phyloP scores from a whole-genome alignment of 2,113 vertebrate species.

The Platycercus adscitus region DNA sequence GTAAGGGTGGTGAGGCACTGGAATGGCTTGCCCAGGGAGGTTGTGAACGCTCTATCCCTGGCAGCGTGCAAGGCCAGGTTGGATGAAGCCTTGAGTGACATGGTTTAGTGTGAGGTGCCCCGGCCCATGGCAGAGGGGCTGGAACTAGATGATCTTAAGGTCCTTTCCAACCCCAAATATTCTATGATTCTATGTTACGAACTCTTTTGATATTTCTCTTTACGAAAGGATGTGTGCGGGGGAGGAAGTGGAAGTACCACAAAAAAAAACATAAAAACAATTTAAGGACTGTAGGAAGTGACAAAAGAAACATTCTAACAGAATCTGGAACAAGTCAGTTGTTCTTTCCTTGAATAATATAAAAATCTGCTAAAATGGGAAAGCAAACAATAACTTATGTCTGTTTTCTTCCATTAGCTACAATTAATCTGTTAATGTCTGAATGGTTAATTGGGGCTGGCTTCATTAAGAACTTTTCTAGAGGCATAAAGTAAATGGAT shows the following conservation, averaged over 20 bases:
- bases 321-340: not conserved
- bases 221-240: not conserved
- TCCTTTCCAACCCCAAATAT: too few relatives aligned
- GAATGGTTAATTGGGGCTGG: not conserved
- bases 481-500: not conserved
- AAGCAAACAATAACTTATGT: not conserved
- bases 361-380: not conserved
- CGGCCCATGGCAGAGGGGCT: too few relatives aligned
- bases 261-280: not conserved
- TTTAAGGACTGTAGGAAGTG: not conserved
- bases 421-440: not conserved
- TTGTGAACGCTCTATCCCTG: too few relatives aligned
- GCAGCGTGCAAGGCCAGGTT: too few relatives aligned
- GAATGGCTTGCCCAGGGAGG: too few relatives aligned
- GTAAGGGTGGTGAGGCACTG: too few relatives aligned
- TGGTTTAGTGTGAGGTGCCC: too few relatives aligned
- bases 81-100: too few relatives aligned
- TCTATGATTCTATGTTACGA: not conserved
- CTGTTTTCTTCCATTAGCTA: not conserved
- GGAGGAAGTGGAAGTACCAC: not conserved
- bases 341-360: not conserved
- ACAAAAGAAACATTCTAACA: not conserved
- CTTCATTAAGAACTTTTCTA: not conserved
- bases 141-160: too few relatives aligned
- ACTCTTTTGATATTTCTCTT: not conserved